phyloP scores from a whole-genome alignment of 2,797 vertebrate genomes.

The Macrochelys suwanniensis region DNA sequence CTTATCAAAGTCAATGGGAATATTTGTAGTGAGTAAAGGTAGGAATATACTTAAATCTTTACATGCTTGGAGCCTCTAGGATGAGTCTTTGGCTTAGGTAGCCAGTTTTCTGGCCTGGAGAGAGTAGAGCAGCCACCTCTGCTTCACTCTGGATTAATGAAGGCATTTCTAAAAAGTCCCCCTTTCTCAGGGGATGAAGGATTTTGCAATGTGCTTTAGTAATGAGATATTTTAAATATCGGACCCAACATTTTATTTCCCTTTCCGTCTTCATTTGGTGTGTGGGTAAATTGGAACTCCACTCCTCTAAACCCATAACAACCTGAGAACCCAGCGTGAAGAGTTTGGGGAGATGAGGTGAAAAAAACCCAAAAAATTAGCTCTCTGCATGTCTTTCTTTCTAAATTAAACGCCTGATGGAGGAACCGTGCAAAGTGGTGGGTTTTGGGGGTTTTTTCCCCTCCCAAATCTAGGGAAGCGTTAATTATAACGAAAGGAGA shows the following conservation, averaged over 20 bases:
- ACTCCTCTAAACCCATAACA: no score
- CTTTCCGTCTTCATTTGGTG: background rate
- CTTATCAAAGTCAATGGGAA: background rate
- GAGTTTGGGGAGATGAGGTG: background rate
- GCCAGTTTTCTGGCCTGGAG: background rate
- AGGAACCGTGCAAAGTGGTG: background rate
- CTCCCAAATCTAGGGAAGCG: background rate
- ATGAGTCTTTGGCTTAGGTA: background rate
- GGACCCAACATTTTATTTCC: background rate
- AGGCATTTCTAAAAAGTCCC: background rate
- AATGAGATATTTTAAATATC: background rate
- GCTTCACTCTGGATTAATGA: background rate
- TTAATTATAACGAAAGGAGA: constrained; percentile 68
- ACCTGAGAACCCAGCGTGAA: background rate
- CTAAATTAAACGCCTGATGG: background rate
- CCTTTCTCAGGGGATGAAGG: background rate
- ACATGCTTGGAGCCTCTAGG: background rate
- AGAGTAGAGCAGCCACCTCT: no score
- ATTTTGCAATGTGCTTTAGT: background rate
- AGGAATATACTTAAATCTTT: background rate
- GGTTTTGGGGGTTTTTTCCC: background rate
- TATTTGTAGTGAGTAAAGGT: background rate
- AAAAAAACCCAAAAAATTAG: background rate
- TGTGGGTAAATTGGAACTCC: background rate
- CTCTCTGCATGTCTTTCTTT: no score